Base-by-base conservation (phyloP, 2,797 vertebrate genomes). In the Rousettus madagascariensis region DNA sequence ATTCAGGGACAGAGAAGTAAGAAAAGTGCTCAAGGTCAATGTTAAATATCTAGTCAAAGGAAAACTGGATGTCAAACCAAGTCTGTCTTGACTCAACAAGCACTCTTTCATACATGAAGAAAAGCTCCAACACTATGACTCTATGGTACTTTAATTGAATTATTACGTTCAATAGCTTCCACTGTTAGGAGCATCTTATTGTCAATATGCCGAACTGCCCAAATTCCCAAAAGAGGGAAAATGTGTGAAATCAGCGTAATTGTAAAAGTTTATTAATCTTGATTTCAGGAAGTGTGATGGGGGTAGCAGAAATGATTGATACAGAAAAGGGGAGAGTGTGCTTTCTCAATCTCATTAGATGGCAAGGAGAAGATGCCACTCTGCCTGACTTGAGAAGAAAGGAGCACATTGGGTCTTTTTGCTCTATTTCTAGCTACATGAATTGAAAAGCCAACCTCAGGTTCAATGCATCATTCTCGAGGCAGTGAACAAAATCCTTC, bases 381-480 rank as follows among this genome's bases (percentile, higher is more conserved):
- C 59, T 85, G 80, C 90, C 55, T 86, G 57, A 93, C 77, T 95
- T 69, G 51, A 95, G 95, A 43, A 92, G 57, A 91, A 91, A 88
- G 65, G 51, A 95, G 55, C 66, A 72, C 28, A n/a, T 49, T 63
- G 59, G 92, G 77, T 74, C 17, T 15, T 90, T 91, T 72, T 72
- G 92, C 95, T 97, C 91, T 93, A 79, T 97, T 97, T 98, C 96
- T 94, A 97, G 96, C 80, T 95, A 88, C 43, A 63, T 36, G 94
- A 93, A 80, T 77, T 96, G 92, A 96, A 98, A 98, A 97, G 96
- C 80, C 66, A 28, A 55, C 68, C 83, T 96, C 97, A 98, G 98
- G 98, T 97, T 98, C 96, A 98, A 96, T 96, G 96, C 98, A 90
- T 97, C 97, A 71, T 97, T 98, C 98, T 97, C 17, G 8, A 96